phyloP scores from a whole-genome alignment of 2,797 vertebrate genomes.

The Bradypodion ventrale region DNA sequence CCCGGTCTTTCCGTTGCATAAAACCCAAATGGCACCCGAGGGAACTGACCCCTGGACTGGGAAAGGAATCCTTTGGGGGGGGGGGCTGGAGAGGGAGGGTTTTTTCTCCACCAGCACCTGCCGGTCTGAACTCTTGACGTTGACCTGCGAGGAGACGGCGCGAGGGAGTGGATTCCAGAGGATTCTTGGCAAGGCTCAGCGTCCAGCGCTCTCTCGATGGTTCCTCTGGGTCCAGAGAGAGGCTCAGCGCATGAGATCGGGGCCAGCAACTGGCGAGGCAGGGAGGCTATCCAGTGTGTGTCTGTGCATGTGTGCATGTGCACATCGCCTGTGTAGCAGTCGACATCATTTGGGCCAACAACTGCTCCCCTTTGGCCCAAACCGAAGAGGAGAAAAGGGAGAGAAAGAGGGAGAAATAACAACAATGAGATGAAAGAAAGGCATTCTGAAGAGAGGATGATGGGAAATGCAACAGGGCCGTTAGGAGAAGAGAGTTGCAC shows the following conservation, averaged over 20 bases:
- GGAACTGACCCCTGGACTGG: slow-evolving; percentile 60
- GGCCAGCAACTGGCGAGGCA: slow-evolving; percentile 17
- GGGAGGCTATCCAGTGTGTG: background rate
- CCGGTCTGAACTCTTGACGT: slow-evolving; percentile 67
- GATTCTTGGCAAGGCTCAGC: slow-evolving; percentile 70
- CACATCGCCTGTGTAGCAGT: rapidly evolving
- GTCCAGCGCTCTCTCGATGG: slow-evolving; percentile 54
- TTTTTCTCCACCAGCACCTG: slow-evolving; percentile 73
- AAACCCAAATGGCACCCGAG: slow-evolving; percentile 36
- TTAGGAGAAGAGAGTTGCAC: background rate
- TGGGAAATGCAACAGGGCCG: too few species aligned
- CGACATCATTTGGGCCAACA: background rate
- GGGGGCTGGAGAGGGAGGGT: slow-evolving; percentile 22
- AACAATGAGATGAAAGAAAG: background rate
- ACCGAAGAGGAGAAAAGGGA: background rate
- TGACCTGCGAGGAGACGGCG: slow-evolving; percentile 64
- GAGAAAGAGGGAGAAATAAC: background rate
- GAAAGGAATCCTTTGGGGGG: slow-evolving; percentile 49
- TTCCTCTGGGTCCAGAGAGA: slow-evolving; percentile 64
- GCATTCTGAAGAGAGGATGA: too few species aligned
- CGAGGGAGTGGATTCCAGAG: slow-evolving; percentile 71
- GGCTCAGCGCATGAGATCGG: slow-evolving; percentile 60
- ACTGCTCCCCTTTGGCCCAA: background rate
- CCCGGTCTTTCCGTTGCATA: background rate
- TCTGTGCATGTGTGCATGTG: rapidly evolving